These are phyloP conservation scores for Molothrus aeneus DNA, from an alignment of 2,797 vertebrate genomes.

Conservation along the genomic window DNA sequence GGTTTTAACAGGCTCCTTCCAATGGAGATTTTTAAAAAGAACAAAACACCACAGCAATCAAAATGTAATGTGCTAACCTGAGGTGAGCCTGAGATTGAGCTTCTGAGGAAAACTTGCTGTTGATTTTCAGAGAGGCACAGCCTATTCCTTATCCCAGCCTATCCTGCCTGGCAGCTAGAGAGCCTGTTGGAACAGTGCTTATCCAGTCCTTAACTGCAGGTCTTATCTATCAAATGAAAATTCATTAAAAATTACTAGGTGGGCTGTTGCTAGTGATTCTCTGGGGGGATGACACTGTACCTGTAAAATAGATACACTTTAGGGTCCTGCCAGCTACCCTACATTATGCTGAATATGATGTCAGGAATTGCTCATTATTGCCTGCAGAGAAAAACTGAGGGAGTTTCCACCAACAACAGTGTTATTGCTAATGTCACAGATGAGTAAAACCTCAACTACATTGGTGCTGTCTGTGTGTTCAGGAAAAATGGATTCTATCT, in stretches of 20 bases:
- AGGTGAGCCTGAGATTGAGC: background rate
- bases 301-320: background rate
- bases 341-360: background rate
- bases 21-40: background rate
- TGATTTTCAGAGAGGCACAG: background rate
- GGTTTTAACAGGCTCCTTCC: conserved; percentile 30
- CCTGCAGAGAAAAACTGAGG: background rate
- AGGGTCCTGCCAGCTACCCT: background rate
- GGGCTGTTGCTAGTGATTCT: background rate
- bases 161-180: background rate
- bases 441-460: background rate
- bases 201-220: background rate
- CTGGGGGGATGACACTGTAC: background rate
- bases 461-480: background rate
- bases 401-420: background rate
- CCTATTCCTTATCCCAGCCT: background rate
- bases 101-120: background rate
- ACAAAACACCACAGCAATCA: background rate
- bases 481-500: background rate
- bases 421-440: background rate
- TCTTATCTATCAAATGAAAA: background rate
- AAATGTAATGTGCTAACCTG: background rate
- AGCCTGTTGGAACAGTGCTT: background rate
- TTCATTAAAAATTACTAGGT: background rate
- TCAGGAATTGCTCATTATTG: background rate